Conservation (phyloP, 1,140 invertebrate genomes). For the Listronotus bonariensis region DNA sequence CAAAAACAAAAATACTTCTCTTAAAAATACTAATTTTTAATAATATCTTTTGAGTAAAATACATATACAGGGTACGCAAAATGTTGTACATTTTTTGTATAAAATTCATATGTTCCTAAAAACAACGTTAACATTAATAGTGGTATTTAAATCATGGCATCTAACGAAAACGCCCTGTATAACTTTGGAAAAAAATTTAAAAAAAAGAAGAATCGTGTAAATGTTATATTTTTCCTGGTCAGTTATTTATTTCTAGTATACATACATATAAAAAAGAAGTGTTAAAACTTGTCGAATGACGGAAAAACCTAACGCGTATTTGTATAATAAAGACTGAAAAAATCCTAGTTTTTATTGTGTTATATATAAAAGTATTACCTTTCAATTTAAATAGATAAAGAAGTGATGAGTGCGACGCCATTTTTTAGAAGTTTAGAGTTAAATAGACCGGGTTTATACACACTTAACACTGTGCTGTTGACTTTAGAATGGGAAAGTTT, state of each 20-base stretch:
- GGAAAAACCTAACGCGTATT: slow-evolving; percentile 46
- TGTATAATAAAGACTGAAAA: slow-evolving; percentile 55
- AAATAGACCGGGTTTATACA: slow-evolving; percentile 26
- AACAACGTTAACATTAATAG: no score
- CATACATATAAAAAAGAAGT: slow-evolving; percentile 38
- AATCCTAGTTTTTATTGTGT: slow-evolving; percentile 54
- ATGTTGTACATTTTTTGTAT: no score
- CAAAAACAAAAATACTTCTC: no score
- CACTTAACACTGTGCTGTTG: not conserved
- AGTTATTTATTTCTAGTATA: slow-evolving; percentile 52
- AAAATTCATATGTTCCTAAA: no score
- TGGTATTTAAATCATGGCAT: no score
- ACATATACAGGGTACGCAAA: no score
- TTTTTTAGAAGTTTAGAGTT: slow-evolving; percentile 30
- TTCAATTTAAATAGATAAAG: slow-evolving; percentile 30
- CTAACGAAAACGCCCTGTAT: slow-evolving; percentile 6
- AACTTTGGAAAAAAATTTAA: slow-evolving; percentile 26
- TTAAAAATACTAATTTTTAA: no score
- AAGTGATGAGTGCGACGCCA: slow-evolving; percentile 28
- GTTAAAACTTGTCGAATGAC: slow-evolving; percentile 46
- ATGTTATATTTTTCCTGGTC: slow-evolving; percentile 55
- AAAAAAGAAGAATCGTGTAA: slow-evolving; percentile 47
- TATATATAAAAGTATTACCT: slow-evolving; percentile 51
- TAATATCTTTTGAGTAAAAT: no score
- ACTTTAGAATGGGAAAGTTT: no score